A percentile compares a stretch with the other conserved stretches of the same genome.
Conservation (phyloP, 1,140 invertebrate species). For the Cydia amplana region DNA sequence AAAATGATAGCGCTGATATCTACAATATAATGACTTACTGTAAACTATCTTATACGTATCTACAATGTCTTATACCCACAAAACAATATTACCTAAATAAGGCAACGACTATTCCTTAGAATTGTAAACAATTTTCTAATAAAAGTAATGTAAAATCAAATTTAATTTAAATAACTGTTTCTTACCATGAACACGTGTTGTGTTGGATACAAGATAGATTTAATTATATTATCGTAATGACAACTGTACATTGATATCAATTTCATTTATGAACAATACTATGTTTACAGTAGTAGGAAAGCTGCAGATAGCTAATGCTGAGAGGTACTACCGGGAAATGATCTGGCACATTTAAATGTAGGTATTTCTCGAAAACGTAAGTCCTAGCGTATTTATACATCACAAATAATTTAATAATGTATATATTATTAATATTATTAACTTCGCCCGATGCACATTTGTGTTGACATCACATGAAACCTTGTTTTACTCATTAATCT, state of each 20-base stretch:
- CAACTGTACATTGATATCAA: constrained; percentile 50
- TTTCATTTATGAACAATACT: constrained; percentile 38
- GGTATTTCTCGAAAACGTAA: constrained; percentile 16
- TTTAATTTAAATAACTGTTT: constrained; percentile 52
- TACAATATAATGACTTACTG: constrained; percentile 76
- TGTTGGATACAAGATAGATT: constrained; percentile 55
- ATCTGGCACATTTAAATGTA: constrained; percentile 7
- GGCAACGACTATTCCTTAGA: constrained; percentile 77
- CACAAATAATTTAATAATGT: constrained; percentile 30
- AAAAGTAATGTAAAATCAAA: constrained; percentile 51
- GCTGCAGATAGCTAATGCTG: constrained; percentile 35
- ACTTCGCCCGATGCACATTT: background rate
- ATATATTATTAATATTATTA: constrained; percentile 19
- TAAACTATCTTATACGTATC: constrained; percentile 73
- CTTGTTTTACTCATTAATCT: too few relatives aligned
- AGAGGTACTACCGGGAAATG: constrained; percentile 1
- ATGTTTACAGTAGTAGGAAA: constrained; percentile 35
- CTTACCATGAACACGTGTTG: constrained; percentile 64
- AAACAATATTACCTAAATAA: constrained; percentile 79
- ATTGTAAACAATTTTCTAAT: constrained; percentile 68
- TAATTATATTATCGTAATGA: constrained; percentile 48
- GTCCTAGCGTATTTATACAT: constrained; percentile 28
- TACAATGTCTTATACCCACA: constrained; percentile 77
- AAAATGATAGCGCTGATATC: constrained; percentile 78
- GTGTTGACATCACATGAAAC: background rate